Evolutionary conservation across 2,797 vertebrate genomes (phyloP), one percentile per base, ranked within the genome.

Genomic region (Gorsachius magnificus): DNA sequence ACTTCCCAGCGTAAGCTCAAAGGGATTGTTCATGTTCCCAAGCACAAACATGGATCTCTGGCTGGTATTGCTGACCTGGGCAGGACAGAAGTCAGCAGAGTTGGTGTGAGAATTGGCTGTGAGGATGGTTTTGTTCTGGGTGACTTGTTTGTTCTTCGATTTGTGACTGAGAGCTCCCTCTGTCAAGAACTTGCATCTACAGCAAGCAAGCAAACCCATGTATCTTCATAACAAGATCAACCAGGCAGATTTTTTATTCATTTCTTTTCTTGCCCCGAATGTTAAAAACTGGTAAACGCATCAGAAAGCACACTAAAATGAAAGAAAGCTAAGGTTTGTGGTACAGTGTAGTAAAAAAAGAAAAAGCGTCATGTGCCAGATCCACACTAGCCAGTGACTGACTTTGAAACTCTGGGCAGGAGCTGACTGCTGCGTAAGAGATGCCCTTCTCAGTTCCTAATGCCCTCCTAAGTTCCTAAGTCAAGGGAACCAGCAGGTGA

Each of bases 21-120:
- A 83, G 28, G 38, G 43, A 54, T 36, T 50, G 69, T 6, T 72
- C 28, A 7, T 25, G 5, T 61, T 89, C 25, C 36, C 58, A 33
- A 57, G 36, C 16, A 61, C 0, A 1, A 63, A 36, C 31, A 43
- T 0, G 6, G 54, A 71, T 68, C 61, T n/a, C 35, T 33, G n/a
- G 28, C 18, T 53, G 56, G 60, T 69, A 75, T 76, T 92, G n/a
- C 31, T 66, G 28, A 48, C 60, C 29, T 25, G 57, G 71, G 65
- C 35, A 80, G 70, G 45, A 78, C 18, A 25, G 36, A 46, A 77
- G 7, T n/a, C 31, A 48, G 36, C 38, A 57, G 45, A 80, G 28
- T 2, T 45, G 38, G 20, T 53, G 35, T 2, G 25, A 87, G 66
- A 86, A 89, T 13, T 50, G 22, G 25, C 38, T 28, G 29, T 56